A percentile compares a stretch with the other conserved stretches of the same genome.
Conservation (phyloP, 2,888 invertebrate species). For the Acleris laterana region DNA sequence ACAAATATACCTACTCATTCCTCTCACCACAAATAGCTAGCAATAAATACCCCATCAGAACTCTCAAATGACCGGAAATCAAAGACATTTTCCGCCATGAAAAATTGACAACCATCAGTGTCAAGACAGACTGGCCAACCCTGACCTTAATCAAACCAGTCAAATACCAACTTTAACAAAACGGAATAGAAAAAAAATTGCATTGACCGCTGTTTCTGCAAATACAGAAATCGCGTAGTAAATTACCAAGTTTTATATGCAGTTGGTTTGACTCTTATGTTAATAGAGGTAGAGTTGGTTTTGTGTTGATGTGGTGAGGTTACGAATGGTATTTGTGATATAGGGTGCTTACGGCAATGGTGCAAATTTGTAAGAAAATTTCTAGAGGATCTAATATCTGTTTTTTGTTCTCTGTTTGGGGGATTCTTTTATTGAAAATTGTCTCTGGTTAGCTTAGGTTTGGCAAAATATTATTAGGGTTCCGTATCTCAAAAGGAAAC, state of each 20-base stretch:
- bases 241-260: conserved; percentile 22
- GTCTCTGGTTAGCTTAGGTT: not conserved
- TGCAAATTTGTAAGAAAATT: conserved; percentile 57
- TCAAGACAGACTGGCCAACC: conserved; percentile 40
- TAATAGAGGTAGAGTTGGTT: conserved; percentile 33
- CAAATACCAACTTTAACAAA: conserved; percentile 29
- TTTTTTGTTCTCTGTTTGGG: conserved; percentile 43
- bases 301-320: conserved; percentile 28
- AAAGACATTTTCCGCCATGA: conserved; percentile 59
- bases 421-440: conserved; percentile 46
- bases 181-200: conserved; percentile 27
- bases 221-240: conserved; percentile 36
- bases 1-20: not conserved
- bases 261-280: conserved; percentile 23
- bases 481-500: no score
- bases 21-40: conserved; percentile 45
- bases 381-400: conserved; percentile 48
- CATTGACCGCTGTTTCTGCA: conserved; percentile 12
- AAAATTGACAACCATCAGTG: conserved; percentile 63
- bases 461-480: no score
- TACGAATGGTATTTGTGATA: conserved; percentile 35
- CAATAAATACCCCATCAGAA: conserved; percentile 50
- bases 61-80: conserved; percentile 56
- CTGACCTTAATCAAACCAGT: conserved; percentile 10
- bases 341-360: conserved; percentile 48